Evolutionary conservation across 2,888 invertebrate genomes (phyloP).

Genomic region (Hartigia nigra): DNA sequence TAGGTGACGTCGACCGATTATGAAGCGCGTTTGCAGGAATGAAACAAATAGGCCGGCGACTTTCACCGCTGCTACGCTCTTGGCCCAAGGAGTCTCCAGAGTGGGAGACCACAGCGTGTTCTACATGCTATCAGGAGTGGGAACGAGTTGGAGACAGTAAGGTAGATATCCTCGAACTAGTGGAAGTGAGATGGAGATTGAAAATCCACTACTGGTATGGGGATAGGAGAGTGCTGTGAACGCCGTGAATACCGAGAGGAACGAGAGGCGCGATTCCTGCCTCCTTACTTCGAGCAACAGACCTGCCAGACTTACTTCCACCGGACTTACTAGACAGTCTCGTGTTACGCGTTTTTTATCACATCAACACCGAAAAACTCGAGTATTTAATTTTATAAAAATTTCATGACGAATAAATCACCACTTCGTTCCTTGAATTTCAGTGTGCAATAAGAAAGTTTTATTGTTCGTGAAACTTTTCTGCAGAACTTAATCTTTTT

Average conservation of each 20-base stretch:
- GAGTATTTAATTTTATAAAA: too few relatives aligned
- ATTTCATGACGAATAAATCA: background rate
- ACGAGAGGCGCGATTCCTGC: background rate
- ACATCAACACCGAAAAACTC: background rate
- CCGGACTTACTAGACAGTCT: background rate
- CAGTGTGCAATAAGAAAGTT: background rate
- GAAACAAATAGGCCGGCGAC: constrained; percentile 64
- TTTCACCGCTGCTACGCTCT: constrained; percentile 51
- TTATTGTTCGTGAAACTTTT: background rate
- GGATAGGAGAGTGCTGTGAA: background rate
- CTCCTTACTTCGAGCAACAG: background rate
- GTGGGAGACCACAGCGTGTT: constrained; percentile 11
- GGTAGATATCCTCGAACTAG: background rate
- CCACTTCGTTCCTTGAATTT: background rate
- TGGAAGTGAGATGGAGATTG: background rate
- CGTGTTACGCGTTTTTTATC: background rate
- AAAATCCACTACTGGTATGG: background rate
- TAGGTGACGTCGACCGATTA: constrained; percentile 39
- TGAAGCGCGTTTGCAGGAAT: constrained; percentile 46
- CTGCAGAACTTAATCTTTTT: background rate
- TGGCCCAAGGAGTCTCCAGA: constrained; percentile 21
- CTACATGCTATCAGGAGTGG: background rate
- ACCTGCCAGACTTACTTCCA: background rate
- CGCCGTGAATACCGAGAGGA: background rate
- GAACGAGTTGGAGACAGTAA: background rate